phyloP scores from a whole-genome alignment of 2,113 vertebrate genomes.

The Aramus guarauna region DNA sequence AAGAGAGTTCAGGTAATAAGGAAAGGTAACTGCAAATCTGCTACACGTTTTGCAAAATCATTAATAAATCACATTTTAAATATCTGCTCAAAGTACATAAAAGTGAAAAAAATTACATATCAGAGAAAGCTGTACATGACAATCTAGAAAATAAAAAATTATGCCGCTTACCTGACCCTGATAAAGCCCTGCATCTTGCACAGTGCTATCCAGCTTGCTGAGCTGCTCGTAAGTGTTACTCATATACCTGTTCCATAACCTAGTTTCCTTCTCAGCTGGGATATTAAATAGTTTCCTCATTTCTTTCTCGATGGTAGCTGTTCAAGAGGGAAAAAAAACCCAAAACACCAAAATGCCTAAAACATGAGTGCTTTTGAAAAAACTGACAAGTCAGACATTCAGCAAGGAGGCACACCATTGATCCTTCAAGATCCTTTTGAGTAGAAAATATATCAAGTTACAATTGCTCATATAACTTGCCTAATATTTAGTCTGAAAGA shows the following conservation, averaged over 20 bases:
- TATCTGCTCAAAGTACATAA: neutral
- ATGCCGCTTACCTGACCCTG: slow-evolving; percentile 87
- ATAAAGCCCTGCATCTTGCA: slow-evolving; percentile 94
- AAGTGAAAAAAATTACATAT: neutral
- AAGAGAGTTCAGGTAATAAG: slow-evolving; percentile 14
- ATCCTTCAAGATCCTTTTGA: neutral
- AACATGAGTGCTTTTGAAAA: neutral
- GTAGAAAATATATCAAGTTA: neutral
- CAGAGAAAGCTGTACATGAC: neutral
- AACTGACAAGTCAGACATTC: neutral
- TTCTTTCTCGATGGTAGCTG: slow-evolving; percentile 93
- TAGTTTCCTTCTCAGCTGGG: slow-evolving; percentile 86
- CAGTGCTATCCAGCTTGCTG: slow-evolving; percentile 91
- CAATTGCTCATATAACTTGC: neutral
- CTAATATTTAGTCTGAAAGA: neutral
- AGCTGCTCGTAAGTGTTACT: slow-evolving; percentile 90
- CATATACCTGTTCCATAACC: slow-evolving; percentile 96
- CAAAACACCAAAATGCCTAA: neutral
- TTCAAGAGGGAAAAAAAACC: neutral
- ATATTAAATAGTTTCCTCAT: slow-evolving; percentile 92
- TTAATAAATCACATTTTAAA: neutral
- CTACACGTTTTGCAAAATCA: neutral
- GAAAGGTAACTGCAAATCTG: neutral
- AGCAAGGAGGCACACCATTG: neutral
- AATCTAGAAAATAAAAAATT: neutral